A percentile compares a stretch with the other conserved stretches of the same genome.
phyloP scores from a whole-genome alignment of 2,888 invertebrate genomes.

The Apodemia zela region DNA sequence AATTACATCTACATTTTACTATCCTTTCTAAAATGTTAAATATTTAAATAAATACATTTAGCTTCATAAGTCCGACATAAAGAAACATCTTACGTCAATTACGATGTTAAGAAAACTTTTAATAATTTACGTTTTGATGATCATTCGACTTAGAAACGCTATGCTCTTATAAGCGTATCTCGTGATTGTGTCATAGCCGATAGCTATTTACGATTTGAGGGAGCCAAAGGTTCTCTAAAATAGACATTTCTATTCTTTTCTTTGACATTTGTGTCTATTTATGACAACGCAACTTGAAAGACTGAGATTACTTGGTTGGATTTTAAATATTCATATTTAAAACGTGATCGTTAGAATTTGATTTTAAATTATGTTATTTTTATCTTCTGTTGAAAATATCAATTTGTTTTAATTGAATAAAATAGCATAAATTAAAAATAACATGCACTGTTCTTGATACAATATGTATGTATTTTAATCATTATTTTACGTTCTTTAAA shows the following conservation, averaged over 20 bases:
- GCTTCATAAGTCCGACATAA: not conserved
- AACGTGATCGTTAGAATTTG: conserved; percentile 16
- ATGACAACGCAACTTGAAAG: conserved; percentile 17
- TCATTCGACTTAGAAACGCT: conserved; percentile 1
- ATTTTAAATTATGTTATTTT: conserved; percentile 15
- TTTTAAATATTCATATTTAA: conserved; percentile 15
- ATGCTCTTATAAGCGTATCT: conserved; percentile 1
- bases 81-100: conserved; percentile 11
- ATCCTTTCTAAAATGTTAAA: conserved; percentile 16
- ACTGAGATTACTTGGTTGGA: conserved; percentile 11
- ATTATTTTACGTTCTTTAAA: no score
- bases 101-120: conserved; percentile 9
- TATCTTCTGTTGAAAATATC: not conserved
- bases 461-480: not conserved
- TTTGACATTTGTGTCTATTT: conserved; percentile 33
- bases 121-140: conserved; percentile 14
- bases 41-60: conserved; percentile 23
- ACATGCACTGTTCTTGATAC: not conserved
- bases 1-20: conserved; percentile 22
- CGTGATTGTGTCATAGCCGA: conserved; percentile 29
- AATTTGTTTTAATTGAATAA: not conserved
- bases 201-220: conserved; percentile 32
- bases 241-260: conserved; percentile 33
- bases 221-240: conserved; percentile 32
- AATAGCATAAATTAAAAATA: not conserved